These are phyloP conservation scores for Anneissia japonica DNA, from an alignment of 35 echinoderm and acorn worm genomes.

Conservation along the genomic window DNA sequence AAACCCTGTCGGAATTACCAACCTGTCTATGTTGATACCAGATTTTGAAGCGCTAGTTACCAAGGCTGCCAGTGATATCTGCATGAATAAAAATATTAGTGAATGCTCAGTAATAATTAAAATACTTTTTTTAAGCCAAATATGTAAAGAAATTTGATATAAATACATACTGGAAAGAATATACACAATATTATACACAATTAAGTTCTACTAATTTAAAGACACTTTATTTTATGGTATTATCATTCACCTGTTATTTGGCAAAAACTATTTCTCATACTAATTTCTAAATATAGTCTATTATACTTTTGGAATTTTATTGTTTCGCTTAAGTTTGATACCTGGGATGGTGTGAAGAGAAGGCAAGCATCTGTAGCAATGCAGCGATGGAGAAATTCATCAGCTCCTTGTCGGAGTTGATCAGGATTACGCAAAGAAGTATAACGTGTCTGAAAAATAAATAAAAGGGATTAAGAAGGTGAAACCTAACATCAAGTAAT, in stretches of 20 bases:
- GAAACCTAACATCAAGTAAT: no score
- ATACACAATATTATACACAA: not conserved
- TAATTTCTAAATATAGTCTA: not conserved
- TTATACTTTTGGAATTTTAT: no score
- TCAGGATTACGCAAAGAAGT: constrained; percentile 64
- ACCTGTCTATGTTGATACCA: constrained; percentile 88
- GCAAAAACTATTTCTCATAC: not conserved
- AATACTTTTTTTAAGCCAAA: no score
- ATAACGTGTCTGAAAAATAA: constrained; percentile 67
- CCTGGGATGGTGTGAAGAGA: constrained; percentile 88
- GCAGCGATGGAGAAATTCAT: constrained; percentile 77
- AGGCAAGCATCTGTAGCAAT: constrained; percentile 62
- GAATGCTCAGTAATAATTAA: no score
- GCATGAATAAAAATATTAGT: not conserved
- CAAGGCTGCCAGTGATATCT: constrained; percentile 83
- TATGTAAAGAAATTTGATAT: not conserved
- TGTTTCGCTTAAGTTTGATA: not conserved
- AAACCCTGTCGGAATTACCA: constrained; percentile 3
- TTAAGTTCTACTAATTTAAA: not conserved
- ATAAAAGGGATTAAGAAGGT: no score
- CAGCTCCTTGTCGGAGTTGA: constrained; percentile 63
- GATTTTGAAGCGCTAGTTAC: constrained; percentile 79
- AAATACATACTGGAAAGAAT: not conserved
- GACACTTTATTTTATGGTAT: not conserved
- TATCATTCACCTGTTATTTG: not conserved